Base-by-base conservation (phyloP, 2,888 invertebrate species). In the Drosophila paramelanica region DNA sequence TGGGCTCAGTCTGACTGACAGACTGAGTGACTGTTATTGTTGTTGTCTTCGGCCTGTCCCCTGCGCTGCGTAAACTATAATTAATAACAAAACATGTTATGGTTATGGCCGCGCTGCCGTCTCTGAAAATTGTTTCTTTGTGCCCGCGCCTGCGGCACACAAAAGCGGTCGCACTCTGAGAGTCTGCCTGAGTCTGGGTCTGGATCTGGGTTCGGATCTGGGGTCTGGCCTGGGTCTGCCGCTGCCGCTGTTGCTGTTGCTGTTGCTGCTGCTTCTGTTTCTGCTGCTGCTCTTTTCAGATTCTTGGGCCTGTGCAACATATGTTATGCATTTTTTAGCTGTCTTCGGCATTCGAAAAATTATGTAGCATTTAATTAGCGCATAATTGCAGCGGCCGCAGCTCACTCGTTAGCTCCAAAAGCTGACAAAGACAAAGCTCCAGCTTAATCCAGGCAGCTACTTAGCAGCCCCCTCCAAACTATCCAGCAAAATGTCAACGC, bases 341-440 rank as follows among this genome's bases (percentile, higher is more conserved):
- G 88, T 84, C 87, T 84, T 82, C 78, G 81, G 83, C 75, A 88
- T 82, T 85, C 83, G 71, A 77, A 77, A 88, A 85, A 85, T 85
- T 82, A 89, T 89, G 88, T 89, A 71, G 87, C 89, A 89, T 88
- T 88, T 88, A 88, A 88, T 88, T 88, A 88, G 88, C 87, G 88
- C 89, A 77, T 88, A 88, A 88, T 89, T 88, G 83, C 78, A 58
- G 77, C 77, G 53, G 58, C 60, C 62, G 39, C 73, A 60, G 53
- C 69, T 56, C 42, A 14, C 66, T 70, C 45, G 53, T 70, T 73
- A 53, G 51, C 45, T 46, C n/a, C 41, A 8, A 42, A 45, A 49
- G 46, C 56, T 56, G 59, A 42, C 51, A 64, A 39, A 57, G 59
- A 62, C 52, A 68, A 59, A 64, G 64, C 60, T 59, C 36, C 14